Evolutionary conservation across 2,797 vertebrate species (phyloP), one percentile per base, ranked within the genome.

Genomic region (Sardinella longiceps): DNA sequence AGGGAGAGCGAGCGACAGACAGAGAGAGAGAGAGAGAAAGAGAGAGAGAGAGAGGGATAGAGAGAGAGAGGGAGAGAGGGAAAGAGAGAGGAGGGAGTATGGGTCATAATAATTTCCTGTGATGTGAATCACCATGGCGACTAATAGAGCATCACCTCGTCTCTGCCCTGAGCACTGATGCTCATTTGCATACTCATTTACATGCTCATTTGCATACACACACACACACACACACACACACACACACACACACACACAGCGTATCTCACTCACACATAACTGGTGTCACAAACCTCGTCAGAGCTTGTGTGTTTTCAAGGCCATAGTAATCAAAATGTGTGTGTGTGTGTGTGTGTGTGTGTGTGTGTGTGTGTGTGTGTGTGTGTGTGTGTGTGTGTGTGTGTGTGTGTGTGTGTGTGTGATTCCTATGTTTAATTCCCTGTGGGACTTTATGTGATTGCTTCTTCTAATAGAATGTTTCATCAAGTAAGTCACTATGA

Each of bases 281-380:
- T 50, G 12, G 48, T 50, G 14, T 50, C 63, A 33, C 63, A 70
- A 28, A 15, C 58, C 20, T n/a, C n/a, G 20, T n/a, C 53, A 58
- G 6, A 23, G 20, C 18, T n/a, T 5, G 20, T 23, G 5, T 58
- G 53, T 58, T 58, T 58, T 58, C 53, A 58, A 58, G 53, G 23
- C 53, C 53, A 58, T 6, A 58, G 1, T 23, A 58, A 58, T 58
- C 53, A 58, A 23, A n/a, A 3, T 58, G 0, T 58, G 18, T 58
- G 53, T 60, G 58, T 60, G 58, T 60, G 23, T 58, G 56, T n/a
- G 58, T 60, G 58, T 60, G n/a, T 58, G 53, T 56, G 53, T 56
- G 53, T 23, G 53, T 58, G 56, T 58, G 56, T 58, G n/a, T 58
- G 56, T 58, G 23, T 58, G 56, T n/a, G 56, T n/a, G 56, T n/a